These are phyloP conservation scores for Zapornia atra DNA, from an alignment of 2,113 vertebrate genomes.

Conservation along the genomic window DNA sequence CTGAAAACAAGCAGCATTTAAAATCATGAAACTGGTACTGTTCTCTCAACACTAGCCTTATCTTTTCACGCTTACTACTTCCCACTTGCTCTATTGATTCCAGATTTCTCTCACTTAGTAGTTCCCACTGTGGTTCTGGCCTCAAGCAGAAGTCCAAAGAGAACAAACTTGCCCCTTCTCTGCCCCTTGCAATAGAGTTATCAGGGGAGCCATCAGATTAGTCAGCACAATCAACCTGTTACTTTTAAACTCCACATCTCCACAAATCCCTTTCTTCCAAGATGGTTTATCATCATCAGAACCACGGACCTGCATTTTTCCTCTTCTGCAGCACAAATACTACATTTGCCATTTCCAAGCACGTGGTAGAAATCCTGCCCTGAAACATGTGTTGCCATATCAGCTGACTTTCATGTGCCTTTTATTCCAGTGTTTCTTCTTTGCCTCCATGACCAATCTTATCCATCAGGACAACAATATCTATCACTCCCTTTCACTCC, in stretches of 20 bases:
- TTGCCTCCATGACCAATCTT: neutral
- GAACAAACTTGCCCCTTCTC: neutral
- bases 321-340: neutral
- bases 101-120: neutral
- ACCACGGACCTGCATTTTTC: neutral
- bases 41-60: neutral
- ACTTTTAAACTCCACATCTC: neutral
- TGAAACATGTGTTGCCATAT: neutral
- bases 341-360: neutral
- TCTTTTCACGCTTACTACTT: neutral
- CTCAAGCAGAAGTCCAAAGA: neutral
- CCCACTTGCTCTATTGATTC: neutral
- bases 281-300: neutral
- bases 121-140: neutral
- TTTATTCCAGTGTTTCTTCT: neutral
- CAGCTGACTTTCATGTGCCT: neutral
- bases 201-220: neutral
- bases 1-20: neutral
- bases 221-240: neutral
- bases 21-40: neutral
- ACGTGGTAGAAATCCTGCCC: neutral
- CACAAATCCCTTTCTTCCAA: neutral
- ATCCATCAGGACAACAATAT: neutral
- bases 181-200: neutral
- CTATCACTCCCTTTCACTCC: neutral